phyloP scores from a whole-genome alignment of 2,113 vertebrate species.

The Chauna torquata region DNA sequence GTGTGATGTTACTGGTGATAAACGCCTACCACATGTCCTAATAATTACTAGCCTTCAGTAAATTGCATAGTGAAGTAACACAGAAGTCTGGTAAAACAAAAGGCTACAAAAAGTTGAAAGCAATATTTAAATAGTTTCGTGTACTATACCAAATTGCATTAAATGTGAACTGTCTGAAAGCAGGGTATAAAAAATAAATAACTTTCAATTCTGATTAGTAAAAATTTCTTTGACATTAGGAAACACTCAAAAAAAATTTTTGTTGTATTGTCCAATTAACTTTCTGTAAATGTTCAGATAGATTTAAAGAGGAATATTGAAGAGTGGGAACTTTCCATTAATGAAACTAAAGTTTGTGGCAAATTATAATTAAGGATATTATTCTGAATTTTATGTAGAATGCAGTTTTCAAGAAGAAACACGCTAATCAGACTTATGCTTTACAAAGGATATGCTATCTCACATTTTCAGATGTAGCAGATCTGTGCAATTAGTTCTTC shows the following conservation, averaged over 20 bases:
- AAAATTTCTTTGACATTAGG: not conserved
- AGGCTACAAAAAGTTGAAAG: constrained; percentile 71
- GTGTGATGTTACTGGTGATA: constrained; percentile 75
- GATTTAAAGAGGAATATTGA: not conserved
- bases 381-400: not conserved
- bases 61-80: constrained; percentile 71
- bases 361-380: not conserved
- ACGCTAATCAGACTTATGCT: not conserved
- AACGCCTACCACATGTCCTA: constrained; percentile 75
- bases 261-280: not conserved
- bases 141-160: constrained; percentile 39
- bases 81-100: constrained; percentile 70
- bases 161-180: constrained; percentile 29
- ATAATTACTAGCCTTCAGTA: constrained; percentile 82
- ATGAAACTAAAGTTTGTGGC: not conserved
- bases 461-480: not conserved
- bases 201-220: not conserved
- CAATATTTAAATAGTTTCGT: constrained; percentile 59
- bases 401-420: not conserved
- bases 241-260: not conserved
- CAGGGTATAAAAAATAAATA: constrained; percentile 15
- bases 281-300: not conserved
- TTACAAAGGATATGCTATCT: not conserved
- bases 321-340: not conserved
- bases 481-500: not conserved